Evolutionary conservation across 2,888 invertebrate species (phyloP).

Genomic region (Cataglyphis altisquamis): DNA sequence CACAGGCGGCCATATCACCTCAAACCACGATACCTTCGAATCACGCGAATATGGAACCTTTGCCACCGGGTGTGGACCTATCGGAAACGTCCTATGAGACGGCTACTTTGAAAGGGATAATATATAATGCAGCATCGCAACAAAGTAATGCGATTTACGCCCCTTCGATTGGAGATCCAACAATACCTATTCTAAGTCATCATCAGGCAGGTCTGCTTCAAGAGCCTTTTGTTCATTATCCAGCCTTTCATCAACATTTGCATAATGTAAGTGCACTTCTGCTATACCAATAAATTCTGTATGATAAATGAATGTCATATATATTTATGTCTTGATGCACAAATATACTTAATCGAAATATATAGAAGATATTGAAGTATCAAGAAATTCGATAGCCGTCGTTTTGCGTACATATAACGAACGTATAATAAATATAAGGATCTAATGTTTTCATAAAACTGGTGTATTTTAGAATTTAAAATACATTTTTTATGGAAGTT

Average conservation of each 20-base stretch:
- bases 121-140: slow-evolving; percentile 80
- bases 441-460: neutral
- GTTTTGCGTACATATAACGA: neutral
- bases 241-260: slow-evolving; percentile 83
- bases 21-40: slow-evolving; percentile 75
- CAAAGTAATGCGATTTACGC: slow-evolving; percentile 82
- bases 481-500: neutral
- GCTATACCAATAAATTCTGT: neutral
- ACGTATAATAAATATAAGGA: slow-evolving; percentile 3
- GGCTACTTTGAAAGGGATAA: slow-evolving; percentile 79
- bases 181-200: slow-evolving; percentile 78
- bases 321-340: neutral
- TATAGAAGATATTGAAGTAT: neutral
- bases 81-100: slow-evolving; percentile 84
- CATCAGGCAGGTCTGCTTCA: slow-evolving; percentile 82
- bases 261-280: slow-evolving; percentile 79
- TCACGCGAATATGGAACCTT: slow-evolving; percentile 83
- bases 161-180: slow-evolving; percentile 80
- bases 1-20: slow-evolving; percentile 75
- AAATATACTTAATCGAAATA: neutral
- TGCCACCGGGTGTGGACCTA: slow-evolving; percentile 88
- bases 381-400: too few relatives aligned
- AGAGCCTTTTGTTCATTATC: slow-evolving; percentile 83
- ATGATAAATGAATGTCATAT: neutral
- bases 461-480: neutral